Evolutionary conservation across 2,888 invertebrate species (phyloP), one percentile per base, ranked within the genome.

Genomic region (Amphipyra tragopoginis): DNA sequence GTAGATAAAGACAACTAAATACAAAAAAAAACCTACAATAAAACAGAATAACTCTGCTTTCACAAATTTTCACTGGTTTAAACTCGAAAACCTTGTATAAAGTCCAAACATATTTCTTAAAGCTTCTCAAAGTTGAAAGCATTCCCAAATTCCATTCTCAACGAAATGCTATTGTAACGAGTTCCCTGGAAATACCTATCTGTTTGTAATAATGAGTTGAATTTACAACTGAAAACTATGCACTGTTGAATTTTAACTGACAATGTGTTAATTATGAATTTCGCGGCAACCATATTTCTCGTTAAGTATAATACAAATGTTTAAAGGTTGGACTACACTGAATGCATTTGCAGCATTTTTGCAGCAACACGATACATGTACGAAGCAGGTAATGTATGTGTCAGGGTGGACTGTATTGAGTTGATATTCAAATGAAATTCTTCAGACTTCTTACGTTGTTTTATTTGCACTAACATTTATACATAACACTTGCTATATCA

Each of bases 141-240:
- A 67, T 76, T 65, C 49, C 50, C 2, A 42, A 60, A 66, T 77
- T 66, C 50, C 64, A 51, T 55, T 65, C 44, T 34, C 29, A 55
- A 51, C 26, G 15, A 57, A 75, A 70, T 58, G 45, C 43, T 62
- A 40, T 64, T 29, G 26, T 33, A 55, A 62, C 11, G 26, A 13
- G 65, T 59, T 59, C 48, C 52, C 13, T n/a, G 60, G 26, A 56
- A 77, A 70, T 55, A 71, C 54, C 42, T 59, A 71, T 56, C 42
- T 59, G 65, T 58, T 73, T 56, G 34, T 10, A 57, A 58, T 59
- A 64, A 65, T 65, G 40, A 61, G 11, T 51, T 48, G 33, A 40
- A 34, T 51, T 36, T 34, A 59, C 58, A 45, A 29, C 53, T 38
- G 38, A 9, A 40, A 53, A 51, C 44, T 39, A 53, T 44, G 59